Conservation (phyloP, 2,888 invertebrate genomes). For the Lasioglossum vierecki region DNA sequence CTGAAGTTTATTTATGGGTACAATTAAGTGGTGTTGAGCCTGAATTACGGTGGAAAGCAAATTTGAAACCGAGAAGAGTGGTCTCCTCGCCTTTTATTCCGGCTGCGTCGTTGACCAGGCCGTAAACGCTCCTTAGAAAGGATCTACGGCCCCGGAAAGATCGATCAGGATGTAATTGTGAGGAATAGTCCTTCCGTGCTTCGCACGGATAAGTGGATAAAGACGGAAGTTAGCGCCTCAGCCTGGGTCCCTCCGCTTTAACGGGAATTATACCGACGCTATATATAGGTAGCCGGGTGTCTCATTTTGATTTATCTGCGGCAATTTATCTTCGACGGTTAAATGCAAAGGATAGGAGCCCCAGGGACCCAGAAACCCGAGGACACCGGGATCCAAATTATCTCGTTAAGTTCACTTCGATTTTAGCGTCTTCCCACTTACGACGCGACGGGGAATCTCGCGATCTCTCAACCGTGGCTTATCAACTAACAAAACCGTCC, state of each 20-base stretch:
- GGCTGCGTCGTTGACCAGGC: constrained; percentile 34
- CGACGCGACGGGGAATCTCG: no score
- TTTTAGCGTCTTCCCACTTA: neutral
- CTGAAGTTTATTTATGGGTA: neutral
- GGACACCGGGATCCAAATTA: neutral
- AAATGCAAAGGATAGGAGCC: constrained; percentile 57
- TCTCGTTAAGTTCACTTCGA: constrained; percentile 11
- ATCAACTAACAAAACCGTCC: neutral
- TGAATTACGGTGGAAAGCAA: neutral
- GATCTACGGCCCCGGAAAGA: constrained; percentile 59
- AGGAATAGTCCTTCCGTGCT: constrained; percentile 74
- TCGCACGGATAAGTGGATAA: constrained; percentile 72
- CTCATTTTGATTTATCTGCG: constrained; percentile 67
- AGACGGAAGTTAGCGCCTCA: constrained; percentile 64
- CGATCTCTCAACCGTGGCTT: neutral
- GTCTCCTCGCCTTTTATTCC: constrained; percentile 33
- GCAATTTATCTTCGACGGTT: constrained; percentile 61
- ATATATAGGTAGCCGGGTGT: constrained; percentile 35
- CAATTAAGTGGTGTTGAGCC: neutral
- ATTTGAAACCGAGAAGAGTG: neutral
- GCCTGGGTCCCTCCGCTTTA: constrained; percentile 48
- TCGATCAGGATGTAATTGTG: constrained; percentile 75
- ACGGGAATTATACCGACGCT: constrained; percentile 62
- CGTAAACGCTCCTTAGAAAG: constrained; percentile 43
- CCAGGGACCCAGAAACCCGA: neutral